A percentile compares a stretch with the other conserved stretches of the same genome.
phyloP scores from a whole-genome alignment of 1,140 invertebrate genomes.

The Camponotus vicinus region DNA sequence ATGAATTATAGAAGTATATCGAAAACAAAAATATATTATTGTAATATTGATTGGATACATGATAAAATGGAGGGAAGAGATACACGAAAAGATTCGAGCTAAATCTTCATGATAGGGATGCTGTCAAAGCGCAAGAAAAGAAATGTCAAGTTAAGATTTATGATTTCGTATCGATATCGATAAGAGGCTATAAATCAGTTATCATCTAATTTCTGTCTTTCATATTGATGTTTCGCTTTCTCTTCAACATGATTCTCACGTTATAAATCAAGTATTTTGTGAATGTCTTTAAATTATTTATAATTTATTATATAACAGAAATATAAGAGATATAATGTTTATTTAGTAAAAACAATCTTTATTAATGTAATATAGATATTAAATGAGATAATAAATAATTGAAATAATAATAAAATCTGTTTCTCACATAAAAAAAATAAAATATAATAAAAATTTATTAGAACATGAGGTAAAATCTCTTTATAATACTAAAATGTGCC shows the following conservation, averaged over 20 bases:
- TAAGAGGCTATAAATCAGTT: slow-evolving; percentile 34
- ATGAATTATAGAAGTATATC: slow-evolving; percentile 13
- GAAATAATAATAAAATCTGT: neutral
- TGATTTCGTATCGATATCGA: slow-evolving; percentile 18
- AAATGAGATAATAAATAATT: neutral
- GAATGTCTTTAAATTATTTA: neutral
- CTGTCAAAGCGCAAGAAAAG: neutral
- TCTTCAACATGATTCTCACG: neutral
- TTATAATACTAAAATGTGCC: no score
- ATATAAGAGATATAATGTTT: neutral
- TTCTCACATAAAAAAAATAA: neutral
- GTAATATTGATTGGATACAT: slow-evolving; percentile 20
- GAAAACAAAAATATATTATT: slow-evolving; percentile 21
- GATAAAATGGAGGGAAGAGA: neutral
- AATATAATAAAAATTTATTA: slow-evolving; percentile 10
- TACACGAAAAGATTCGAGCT: neutral
- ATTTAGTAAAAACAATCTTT: neutral
- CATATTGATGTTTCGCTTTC: neutral
- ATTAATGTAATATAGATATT: neutral
- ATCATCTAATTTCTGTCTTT: slow-evolving; percentile 15
- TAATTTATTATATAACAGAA: slow-evolving; percentile 29
- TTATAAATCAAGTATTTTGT: slow-evolving; percentile 14
- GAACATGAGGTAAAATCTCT: neutral
- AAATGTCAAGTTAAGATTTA: slow-evolving; percentile 35
- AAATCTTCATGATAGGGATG: neutral